A percentile compares a stretch with the other conserved stretches of the same genome.
Evolutionary conservation across 2,113 vertebrate genomes (phyloP).

Genomic region (Terrapene triunguis): DNA sequence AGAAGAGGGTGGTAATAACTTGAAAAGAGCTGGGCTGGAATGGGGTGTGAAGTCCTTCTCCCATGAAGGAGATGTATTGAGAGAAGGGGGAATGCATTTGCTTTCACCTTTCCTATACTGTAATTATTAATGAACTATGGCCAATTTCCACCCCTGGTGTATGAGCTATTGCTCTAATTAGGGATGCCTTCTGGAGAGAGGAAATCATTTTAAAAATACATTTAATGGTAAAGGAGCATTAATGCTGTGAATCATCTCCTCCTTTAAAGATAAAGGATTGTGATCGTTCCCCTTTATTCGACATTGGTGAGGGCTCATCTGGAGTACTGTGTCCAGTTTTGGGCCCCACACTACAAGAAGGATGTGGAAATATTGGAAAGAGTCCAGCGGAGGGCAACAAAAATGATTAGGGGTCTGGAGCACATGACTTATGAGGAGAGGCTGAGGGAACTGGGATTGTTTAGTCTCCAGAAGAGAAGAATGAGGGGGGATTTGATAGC

Average conservation of each 20-base stretch:
- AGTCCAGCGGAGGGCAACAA: too few relatives aligned
- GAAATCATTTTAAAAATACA: slow-evolving; percentile 15
- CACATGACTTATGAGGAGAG: too few relatives aligned
- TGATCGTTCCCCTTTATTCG: too few relatives aligned
- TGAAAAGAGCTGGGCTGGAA: not conserved
- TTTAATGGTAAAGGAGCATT: not conserved
- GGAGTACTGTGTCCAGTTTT: too few relatives aligned
- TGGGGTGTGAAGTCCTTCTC: not conserved
- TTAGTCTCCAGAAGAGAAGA: too few relatives aligned
- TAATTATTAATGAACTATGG: not conserved
- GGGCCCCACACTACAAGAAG: too few relatives aligned
- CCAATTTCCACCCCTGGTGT: not conserved
- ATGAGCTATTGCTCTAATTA: slow-evolving; percentile 31
- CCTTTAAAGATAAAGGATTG: not conserved
- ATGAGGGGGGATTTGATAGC: too few relatives aligned
- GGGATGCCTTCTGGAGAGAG: slow-evolving; percentile 43
- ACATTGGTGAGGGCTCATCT: too few relatives aligned
- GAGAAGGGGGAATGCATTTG: not conserved
- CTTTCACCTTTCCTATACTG: slow-evolving; percentile 37
- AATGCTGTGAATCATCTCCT: slow-evolving; percentile 31
- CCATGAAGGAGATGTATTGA: not conserved
- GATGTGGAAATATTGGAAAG: too few relatives aligned
- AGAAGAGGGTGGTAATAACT: not conserved
- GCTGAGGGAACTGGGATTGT: too few relatives aligned
- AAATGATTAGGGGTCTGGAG: too few relatives aligned